Conservation (phyloP, 2,113 vertebrate genomes). For the Osmerus eperlanus region DNA sequence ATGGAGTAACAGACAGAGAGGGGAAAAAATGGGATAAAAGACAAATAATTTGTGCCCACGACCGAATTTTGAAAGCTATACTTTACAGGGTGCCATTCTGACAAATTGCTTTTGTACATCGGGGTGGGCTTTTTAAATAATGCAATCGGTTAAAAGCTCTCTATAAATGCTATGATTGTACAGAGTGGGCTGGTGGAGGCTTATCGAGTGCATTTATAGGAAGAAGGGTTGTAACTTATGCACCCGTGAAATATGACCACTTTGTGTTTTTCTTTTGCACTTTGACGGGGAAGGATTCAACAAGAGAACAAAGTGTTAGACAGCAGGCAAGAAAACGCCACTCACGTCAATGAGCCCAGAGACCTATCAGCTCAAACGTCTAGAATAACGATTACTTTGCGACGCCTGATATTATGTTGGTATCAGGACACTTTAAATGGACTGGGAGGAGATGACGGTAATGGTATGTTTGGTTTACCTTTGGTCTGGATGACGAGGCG, state of each 20-base stretch:
- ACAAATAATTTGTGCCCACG: constrained; percentile 63
- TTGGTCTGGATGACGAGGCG: constrained; percentile 27
- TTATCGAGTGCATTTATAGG: constrained; percentile 59
- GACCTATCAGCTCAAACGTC: constrained; percentile 38
- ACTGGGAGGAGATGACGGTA: constrained; percentile 46
- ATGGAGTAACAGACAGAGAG: constrained; percentile 46
- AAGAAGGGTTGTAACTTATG: constrained; percentile 65
- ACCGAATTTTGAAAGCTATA: constrained; percentile 60
- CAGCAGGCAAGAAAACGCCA: neutral
- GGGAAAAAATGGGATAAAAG: constrained; percentile 46
- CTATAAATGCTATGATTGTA: constrained; percentile 60
- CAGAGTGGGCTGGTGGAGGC: constrained; percentile 59
- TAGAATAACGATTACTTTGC: constrained; percentile 50
- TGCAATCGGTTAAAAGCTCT: constrained; percentile 74
- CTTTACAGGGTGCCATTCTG: constrained; percentile 64
- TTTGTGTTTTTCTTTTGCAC: constrained; percentile 52
- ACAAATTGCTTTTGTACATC: constrained; percentile 73
- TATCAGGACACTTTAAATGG: constrained; percentile 25
- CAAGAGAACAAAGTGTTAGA: constrained; percentile 42
- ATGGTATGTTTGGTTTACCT: constrained; percentile 32
- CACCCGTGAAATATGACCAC: constrained; percentile 54
- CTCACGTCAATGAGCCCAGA: constrained; percentile 45
- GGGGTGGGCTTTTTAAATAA: constrained; percentile 73
- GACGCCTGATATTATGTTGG: constrained; percentile 1
- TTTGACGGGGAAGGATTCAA: constrained; percentile 54